Percentiles rank a stretch among this genome's conserved stretches.
Conservation (phyloP, 2,888 invertebrate genomes). For the Himalopsyche tibetana region DNA sequence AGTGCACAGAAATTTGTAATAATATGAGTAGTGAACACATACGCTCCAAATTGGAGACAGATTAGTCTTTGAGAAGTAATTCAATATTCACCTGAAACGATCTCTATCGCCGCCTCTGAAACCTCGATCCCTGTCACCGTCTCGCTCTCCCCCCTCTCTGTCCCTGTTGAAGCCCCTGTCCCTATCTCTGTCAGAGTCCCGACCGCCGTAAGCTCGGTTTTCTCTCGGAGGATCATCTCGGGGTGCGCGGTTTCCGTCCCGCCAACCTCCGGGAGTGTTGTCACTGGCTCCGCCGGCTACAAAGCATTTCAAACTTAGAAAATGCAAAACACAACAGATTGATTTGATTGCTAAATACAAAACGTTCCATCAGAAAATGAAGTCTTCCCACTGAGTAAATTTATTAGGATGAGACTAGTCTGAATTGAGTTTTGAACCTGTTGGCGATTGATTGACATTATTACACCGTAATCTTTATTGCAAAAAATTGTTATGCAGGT, state of each 20-base stretch:
- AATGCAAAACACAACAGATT: neutral
- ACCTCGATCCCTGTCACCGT: constrained; percentile 63
- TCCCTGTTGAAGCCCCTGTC: constrained; percentile 68
- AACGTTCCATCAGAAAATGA: constrained; percentile 27
- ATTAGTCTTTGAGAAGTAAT: no score
- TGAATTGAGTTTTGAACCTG: constrained; percentile 87
- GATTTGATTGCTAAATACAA: neutral
- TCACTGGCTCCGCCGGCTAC: constrained; percentile 71
- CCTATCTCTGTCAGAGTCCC: constrained; percentile 70
- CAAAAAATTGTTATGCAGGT: no score
- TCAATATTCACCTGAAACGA: constrained; percentile 44
- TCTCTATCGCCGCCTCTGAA: constrained; percentile 68
- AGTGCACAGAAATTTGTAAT: neutral
- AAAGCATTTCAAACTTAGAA: neutral
- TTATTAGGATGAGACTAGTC: constrained; percentile 87
- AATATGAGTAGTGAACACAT: neutral
- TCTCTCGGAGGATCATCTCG: constrained; percentile 72
- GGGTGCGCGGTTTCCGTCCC: constrained; percentile 72
- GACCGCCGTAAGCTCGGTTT: constrained; percentile 73
- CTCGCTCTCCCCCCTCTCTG: constrained; percentile 66
- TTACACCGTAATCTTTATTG: no score
- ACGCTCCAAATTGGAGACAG: no score
- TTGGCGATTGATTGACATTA: no score
- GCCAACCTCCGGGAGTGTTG: constrained; percentile 74
- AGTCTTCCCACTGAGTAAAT: neutral